These are phyloP conservation scores for Prenolepis imparis DNA, from an alignment of 2,888 invertebrate genomes.

Conservation along the genomic window DNA sequence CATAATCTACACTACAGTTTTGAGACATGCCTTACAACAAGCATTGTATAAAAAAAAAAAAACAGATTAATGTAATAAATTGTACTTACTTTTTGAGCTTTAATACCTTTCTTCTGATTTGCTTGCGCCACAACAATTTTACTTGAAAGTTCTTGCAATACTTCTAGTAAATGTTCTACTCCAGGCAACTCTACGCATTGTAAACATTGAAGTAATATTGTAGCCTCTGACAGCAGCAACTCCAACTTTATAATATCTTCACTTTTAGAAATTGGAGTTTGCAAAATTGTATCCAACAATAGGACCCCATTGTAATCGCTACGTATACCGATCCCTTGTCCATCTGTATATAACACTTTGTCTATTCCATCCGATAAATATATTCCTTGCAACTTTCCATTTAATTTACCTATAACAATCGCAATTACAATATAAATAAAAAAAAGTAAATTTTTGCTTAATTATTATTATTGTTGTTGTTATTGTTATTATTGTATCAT, in stretches of 20 bases:
- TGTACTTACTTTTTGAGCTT: slow-evolving; percentile 93
- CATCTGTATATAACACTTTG: slow-evolving; percentile 94
- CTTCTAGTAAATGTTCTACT: slow-evolving; percentile 92
- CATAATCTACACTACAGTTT: background rate
- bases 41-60: slow-evolving; percentile 2
- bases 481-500: background rate
- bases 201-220: slow-evolving; percentile 93
- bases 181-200: slow-evolving; percentile 91
- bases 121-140: slow-evolving; percentile 91
- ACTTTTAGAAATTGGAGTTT: slow-evolving; percentile 92
- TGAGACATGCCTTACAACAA: too few relatives aligned
- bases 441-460: background rate
- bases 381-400: slow-evolving; percentile 90
- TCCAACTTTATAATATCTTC: slow-evolving; percentile 94
- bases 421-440: background rate
- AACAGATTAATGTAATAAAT: background rate
- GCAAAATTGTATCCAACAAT: slow-evolving; percentile 95
- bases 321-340: slow-evolving; percentile 93
- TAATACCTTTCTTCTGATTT: slow-evolving; percentile 93
- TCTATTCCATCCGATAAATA: slow-evolving; percentile 92
- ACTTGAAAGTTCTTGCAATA: slow-evolving; percentile 92
- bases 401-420: slow-evolving; percentile 87
- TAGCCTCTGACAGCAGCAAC: slow-evolving; percentile 95
- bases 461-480: background rate
- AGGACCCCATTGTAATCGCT: slow-evolving; percentile 97